A percentile compares a stretch with the other conserved stretches of the same genome.
Conservation (phyloP, 2,888 invertebrate species). For the Tyria jacobaeae region DNA sequence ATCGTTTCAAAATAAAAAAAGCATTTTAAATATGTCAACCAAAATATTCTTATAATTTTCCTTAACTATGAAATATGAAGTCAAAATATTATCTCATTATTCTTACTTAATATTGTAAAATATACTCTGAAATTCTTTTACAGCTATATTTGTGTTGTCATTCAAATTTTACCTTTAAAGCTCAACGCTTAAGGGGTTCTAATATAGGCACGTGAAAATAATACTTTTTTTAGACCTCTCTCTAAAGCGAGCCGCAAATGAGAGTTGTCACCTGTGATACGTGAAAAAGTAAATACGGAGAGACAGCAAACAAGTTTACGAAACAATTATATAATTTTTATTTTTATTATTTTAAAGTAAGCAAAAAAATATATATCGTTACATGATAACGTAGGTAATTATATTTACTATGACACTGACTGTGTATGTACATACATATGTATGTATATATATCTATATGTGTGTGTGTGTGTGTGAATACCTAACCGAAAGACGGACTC, state of each 20-base stretch:
- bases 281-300: conserved; percentile 47
- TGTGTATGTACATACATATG: no score
- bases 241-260: conserved; percentile 47
- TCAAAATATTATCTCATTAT: conserved; percentile 36
- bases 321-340: no score
- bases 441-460: no score
- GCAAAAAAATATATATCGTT: not conserved
- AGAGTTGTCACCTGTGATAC: conserved; percentile 54
- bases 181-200: conserved; percentile 16
- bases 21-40: conserved; percentile 16
- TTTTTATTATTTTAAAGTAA: no score
- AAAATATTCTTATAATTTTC: conserved; percentile 19
- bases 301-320: conserved; percentile 41
- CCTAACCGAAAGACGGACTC: no score
- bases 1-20: no score
- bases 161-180: conserved; percentile 24
- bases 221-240: conserved; percentile 41
- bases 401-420: no score
- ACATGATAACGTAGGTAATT: no score
- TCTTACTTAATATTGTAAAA: conserved; percentile 43
- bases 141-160: not conserved
- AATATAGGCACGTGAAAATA: conserved; percentile 15
- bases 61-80: conserved; percentile 35
- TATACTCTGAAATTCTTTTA: conserved; percentile 18
- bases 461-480: no score